Evolutionary conservation across 2,888 invertebrate genomes (phyloP), one percentile per base, ranked within the genome.

Genomic region (Anticlea derivata): DNA sequence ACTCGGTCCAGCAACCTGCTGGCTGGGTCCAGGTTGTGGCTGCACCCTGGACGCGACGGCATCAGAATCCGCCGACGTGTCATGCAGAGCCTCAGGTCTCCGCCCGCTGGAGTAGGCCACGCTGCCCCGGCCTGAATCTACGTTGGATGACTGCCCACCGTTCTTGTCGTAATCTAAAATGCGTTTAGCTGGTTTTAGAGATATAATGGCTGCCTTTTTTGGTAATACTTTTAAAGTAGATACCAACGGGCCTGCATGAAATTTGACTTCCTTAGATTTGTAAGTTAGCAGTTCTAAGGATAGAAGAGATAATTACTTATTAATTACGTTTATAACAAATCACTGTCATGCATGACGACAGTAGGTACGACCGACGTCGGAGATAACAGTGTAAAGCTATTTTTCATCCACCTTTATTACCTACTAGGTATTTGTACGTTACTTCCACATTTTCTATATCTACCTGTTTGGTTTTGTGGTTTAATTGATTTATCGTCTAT

Each of bases 111-210:
- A 95, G 78, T 95, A 95, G 33, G 95, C 95, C 4, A 95, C 95
- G 73, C 95, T 95, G n/a, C 95, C 95, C 60, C 95, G 88, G 10
- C 95, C 95, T 0, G 95, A 95, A 78, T 96, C 95, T 12, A 94
- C 94, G 73, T 95, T 95, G 0, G 95, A 95, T 7, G 94, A 94
- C 60, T 94, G 94, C n/a, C 92, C 91, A 3, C 94, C 94, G 38
- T 94, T 92, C 77, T 95, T 95, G 73, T 95, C 95, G 69, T 95
- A 95, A 81, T 95, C 95, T 72, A 91, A 76, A 50, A 44, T 34
- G 7, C 46, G 50, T 43, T 52, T 52, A 23, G 48, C 53, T 53
- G 26, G 38, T 48, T 53, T 44, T 49, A 53, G 30, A 53, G 10
- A 39, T 43, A 55, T 50, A 47, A 47, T 30, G 17, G 34, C 46